Percentiles rank a stretch among this genome's conserved stretches.
These are phyloP conservation scores for Stichodactyla mertensii DNA, from an alignment of 64 coral and sea anemone genomes.

Conservation along the genomic window DNA sequence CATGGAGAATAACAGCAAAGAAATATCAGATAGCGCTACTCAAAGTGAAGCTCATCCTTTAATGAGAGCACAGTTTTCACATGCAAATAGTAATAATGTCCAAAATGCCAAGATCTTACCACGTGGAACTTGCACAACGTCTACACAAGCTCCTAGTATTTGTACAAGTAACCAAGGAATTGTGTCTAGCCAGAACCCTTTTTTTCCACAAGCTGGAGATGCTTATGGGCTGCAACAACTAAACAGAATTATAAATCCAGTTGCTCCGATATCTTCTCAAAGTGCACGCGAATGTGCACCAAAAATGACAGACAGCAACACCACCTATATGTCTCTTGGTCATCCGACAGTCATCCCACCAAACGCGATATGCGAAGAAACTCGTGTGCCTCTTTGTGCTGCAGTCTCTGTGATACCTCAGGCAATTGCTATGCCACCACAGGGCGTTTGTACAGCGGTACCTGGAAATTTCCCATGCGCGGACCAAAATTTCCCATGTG, in stretches of 20 bases:
- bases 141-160: not conserved
- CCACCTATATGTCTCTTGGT: not conserved
- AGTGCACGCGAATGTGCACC: not conserved
- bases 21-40: not conserved
- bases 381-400: not conserved
- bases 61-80: not conserved
- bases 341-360: not conserved
- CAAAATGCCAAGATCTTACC: not conserved
- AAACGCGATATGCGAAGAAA: not conserved
- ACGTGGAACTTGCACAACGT: not conserved
- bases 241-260: not conserved
- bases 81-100: not conserved
- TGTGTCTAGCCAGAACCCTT: not conserved
- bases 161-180: not conserved
- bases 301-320: not conserved
- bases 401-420: not conserved
- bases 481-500: not conserved
- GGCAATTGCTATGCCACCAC: no score
- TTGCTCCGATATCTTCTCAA: not conserved
- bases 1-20: not conserved
- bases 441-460: not conserved
- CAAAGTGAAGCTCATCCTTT: not conserved
- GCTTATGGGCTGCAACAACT: not conserved
- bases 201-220: not conserved
- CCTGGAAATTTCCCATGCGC: not conserved